These are phyloP conservation scores for Borostomias antarcticus DNA, from an alignment of 2,797 vertebrate species.

Conservation along the genomic window DNA sequence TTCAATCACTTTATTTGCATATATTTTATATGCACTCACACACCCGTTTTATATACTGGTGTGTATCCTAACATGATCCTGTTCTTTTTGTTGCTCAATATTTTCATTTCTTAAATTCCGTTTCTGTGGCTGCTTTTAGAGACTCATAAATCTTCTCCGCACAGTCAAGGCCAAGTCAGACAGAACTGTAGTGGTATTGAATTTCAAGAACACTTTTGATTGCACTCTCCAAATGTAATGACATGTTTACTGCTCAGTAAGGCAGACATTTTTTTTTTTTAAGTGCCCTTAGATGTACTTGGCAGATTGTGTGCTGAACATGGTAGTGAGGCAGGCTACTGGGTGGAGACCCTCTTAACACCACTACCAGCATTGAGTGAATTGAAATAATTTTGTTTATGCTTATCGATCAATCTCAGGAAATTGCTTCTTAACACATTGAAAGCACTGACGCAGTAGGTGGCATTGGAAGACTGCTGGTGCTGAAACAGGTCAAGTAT, in stretches of 20 bases:
- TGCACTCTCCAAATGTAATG: constrained; percentile 12
- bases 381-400: constrained; percentile 27
- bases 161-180: constrained; percentile 32
- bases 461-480: too few species aligned
- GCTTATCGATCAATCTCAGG: constrained; percentile 41
- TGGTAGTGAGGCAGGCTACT: background rate
- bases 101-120: constrained; percentile 43
- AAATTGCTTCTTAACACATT: constrained; percentile 14
- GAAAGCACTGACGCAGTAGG: background rate
- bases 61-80: too few species aligned
- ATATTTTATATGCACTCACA: too few species aligned
- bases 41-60: too few species aligned
- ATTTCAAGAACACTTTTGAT: constrained; percentile 9
- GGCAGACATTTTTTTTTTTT: too few species aligned
- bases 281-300: background rate
- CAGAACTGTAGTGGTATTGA: constrained; percentile 19
- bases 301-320: background rate
- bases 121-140: constrained; percentile 29
- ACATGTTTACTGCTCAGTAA: constrained; percentile 8
- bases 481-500: background rate
- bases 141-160: constrained; percentile 37
- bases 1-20: background rate
- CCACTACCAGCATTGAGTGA: background rate
- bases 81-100: background rate
- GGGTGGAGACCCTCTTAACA: background rate